Percentiles rank a stretch among this genome's conserved stretches.
Evolutionary conservation across 2,797 vertebrate species (phyloP).

Genomic region (Pangasius mekongensis): DNA sequence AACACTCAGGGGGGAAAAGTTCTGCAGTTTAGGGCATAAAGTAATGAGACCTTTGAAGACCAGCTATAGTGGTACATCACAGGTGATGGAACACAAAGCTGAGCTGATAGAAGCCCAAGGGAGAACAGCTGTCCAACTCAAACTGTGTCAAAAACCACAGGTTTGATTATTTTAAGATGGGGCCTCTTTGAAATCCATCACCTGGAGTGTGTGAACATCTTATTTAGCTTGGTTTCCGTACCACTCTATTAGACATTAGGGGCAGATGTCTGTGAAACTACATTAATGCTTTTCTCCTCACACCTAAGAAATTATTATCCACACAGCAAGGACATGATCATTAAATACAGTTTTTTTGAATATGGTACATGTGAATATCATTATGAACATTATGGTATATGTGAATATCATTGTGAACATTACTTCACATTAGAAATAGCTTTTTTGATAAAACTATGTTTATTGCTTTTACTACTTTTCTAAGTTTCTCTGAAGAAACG

Average conservation of each 20-base stretch:
- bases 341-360: neutral
- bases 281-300: neutral
- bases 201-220: slow-evolving; percentile 58
- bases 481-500: neutral
- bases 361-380: neutral
- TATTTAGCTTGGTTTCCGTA: slow-evolving; percentile 64
- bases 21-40: slow-evolving; percentile 9
- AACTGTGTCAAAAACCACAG: slow-evolving; percentile 59
- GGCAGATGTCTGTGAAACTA: neutral
- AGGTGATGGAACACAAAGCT: slow-evolving; percentile 10
- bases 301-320: neutral
- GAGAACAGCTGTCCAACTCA: slow-evolving; percentile 67
- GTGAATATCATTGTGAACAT: neutral
- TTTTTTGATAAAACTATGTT: neutral
- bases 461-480: neutral
- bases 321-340: neutral
- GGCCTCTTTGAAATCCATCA: slow-evolving; percentile 70
- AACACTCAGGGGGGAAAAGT: neutral
- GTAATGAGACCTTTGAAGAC: slow-evolving; percentile 19
- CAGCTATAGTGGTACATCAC: slow-evolving; percentile 3
- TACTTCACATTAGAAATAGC: neutral
- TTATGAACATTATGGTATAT: neutral
- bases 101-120: slow-evolving; percentile 24
- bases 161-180: slow-evolving; percentile 67
- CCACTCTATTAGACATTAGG: slow-evolving; percentile 59